Percentiles rank a stretch among this genome's conserved stretches.
Evolutionary conservation across 2,113 vertebrate genomes (phyloP).

Genomic region (Erpornis zantholeuca): DNA sequence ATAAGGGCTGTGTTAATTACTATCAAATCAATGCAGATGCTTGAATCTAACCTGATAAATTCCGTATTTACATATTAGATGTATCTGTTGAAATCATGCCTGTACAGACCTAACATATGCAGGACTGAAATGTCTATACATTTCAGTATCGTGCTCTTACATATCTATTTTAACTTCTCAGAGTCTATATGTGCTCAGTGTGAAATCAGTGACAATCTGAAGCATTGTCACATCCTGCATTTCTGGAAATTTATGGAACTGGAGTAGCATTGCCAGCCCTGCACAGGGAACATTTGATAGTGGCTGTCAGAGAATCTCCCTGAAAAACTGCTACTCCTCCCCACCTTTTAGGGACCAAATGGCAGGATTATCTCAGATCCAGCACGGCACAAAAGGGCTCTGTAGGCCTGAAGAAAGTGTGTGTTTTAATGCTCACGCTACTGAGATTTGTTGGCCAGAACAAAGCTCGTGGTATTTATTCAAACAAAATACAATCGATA

Average conservation of each 20-base stretch:
- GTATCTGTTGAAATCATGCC: background rate
- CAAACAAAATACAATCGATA: constrained; percentile 5
- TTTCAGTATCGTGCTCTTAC: background rate
- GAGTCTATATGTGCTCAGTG: background rate
- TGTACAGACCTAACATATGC: background rate
- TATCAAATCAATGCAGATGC: constrained; percentile 44
- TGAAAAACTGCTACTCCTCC: background rate
- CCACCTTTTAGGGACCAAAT: background rate
- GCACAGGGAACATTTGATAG: background rate
- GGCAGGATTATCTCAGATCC: background rate
- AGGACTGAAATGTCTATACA: background rate
- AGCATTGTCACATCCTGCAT: background rate
- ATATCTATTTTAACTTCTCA: background rate
- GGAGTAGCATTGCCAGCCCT: background rate
- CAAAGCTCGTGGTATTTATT: constrained; percentile 23
- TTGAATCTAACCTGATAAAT: constrained; percentile 52
- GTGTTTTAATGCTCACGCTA: background rate
- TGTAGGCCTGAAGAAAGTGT: background rate
- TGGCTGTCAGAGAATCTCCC: background rate
- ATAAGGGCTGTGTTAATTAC: constrained; percentile 28
- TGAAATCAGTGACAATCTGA: background rate
- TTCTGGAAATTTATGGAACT: background rate
- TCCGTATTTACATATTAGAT: background rate
- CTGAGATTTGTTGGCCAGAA: background rate
- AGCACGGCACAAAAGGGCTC: background rate